A percentile compares a stretch with the other conserved stretches of the same genome.
phyloP scores from a whole-genome alignment of 2,888 invertebrate species.

The Rhimphoctona megacephalus region DNA sequence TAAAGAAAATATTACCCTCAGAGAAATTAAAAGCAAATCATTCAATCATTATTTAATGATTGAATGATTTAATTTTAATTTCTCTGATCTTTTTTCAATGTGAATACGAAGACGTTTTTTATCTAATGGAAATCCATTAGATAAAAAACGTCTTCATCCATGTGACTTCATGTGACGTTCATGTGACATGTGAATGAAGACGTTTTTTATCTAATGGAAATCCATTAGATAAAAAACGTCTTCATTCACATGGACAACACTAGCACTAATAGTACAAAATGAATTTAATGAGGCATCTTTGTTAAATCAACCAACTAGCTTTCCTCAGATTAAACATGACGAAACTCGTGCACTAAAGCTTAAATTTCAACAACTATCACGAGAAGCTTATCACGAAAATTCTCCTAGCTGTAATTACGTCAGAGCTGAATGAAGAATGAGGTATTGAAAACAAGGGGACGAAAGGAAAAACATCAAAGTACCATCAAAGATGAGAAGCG shows the following conservation, averaged over 20 bases:
- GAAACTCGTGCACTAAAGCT: neutral
- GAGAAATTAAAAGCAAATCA: neutral
- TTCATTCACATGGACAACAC: neutral
- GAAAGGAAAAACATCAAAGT: conserved; percentile 55
- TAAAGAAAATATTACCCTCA: neutral
- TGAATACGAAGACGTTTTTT: too few relatives aligned
- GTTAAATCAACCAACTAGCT: neutral
- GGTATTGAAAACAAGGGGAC: conserved; percentile 12
- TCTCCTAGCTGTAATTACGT: neutral
- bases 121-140: too few relatives aligned
- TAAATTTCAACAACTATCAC: neutral
- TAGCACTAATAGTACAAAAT: neutral
- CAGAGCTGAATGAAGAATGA: neutral
- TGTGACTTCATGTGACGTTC: too few relatives aligned
- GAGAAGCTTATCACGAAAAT: neutral
- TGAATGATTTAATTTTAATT: too few relatives aligned
- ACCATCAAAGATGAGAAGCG: conserved; percentile 9
- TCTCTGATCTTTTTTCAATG: too few relatives aligned
- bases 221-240: neutral
- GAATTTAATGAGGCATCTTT: neutral
- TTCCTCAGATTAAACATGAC: neutral
- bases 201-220: too few relatives aligned
- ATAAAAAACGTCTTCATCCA: too few relatives aligned
- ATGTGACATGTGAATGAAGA: too few relatives aligned
- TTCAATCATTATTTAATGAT: neutral